Evolutionary conservation across 2,113 vertebrate species (phyloP).

Genomic region (Sinosuthora webbiana): DNA sequence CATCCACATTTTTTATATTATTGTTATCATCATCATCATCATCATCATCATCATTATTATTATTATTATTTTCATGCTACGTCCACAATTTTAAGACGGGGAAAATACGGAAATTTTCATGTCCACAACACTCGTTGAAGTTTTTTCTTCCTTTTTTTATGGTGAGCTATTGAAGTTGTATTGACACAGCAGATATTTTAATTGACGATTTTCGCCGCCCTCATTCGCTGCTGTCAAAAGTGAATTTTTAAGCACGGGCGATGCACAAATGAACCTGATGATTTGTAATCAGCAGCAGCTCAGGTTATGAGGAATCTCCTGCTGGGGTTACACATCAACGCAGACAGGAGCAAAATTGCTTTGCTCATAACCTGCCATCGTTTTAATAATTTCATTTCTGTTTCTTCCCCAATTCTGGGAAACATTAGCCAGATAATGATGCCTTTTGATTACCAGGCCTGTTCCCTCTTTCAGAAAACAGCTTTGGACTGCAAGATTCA

Average conservation of each 20-base stretch:
- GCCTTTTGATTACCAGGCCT: not conserved
- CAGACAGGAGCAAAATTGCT: not conserved
- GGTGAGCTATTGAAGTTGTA: not conserved
- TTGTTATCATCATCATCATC: too few species aligned
- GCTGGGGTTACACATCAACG: not conserved
- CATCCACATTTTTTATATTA: not conserved
- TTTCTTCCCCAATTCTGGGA: not conserved
- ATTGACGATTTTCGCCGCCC: not conserved
- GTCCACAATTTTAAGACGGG: not conserved
- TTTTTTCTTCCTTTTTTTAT: not conserved
- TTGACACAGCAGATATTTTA: not conserved
- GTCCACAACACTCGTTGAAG: not conserved
- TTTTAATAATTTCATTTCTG: not conserved
- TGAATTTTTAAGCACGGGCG: not conserved
- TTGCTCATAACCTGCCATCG: not conserved
- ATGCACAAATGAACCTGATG: not conserved
- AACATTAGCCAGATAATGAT: not conserved
- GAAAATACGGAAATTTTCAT: not conserved
- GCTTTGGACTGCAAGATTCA: not conserved
- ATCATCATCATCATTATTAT: too few species aligned
- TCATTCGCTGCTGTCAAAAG: not conserved
- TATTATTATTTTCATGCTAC: not conserved
- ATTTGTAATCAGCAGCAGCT: not conserved
- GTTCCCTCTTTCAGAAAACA: not conserved
- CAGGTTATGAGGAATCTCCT: not conserved